A percentile compares a stretch with the other conserved stretches of the same genome.
Evolutionary conservation across 2,113 vertebrate species (phyloP).

Genomic region (Xenotilapia caudafasciata): DNA sequence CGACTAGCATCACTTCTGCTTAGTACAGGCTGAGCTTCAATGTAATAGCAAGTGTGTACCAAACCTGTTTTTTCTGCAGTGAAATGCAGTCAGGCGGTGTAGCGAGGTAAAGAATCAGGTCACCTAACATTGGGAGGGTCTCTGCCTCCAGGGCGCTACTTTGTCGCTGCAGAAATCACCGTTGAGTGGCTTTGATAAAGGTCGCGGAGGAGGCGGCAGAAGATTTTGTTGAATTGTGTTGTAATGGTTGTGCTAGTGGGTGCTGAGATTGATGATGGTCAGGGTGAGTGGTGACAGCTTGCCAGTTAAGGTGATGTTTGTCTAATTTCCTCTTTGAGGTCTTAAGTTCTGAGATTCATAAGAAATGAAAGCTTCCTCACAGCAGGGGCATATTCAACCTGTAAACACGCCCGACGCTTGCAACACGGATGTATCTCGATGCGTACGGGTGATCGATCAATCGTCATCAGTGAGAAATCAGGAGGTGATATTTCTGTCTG

Average conservation of each 20-base stretch:
- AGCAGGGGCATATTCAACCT: neutral
- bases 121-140: neutral
- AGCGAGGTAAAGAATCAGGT: neutral
- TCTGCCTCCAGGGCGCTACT: neutral
- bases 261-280: neutral
- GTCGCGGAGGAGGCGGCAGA: neutral
- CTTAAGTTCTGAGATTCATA: neutral
- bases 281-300: neutral
- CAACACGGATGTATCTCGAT: neutral
- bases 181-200: neutral
- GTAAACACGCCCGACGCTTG: neutral
- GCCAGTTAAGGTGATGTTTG: neutral
- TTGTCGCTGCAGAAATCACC: neutral
- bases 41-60: neutral
- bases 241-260: neutral
- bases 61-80: neutral
- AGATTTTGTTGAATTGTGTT: neutral
- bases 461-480: neutral
- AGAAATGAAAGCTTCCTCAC: neutral
- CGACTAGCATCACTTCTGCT: neutral
- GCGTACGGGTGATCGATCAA: neutral
- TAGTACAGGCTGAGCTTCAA: neutral
- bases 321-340: neutral
- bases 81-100: neutral
- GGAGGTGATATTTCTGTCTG: neutral